Evolutionary conservation across 2,888 invertebrate species (phyloP).

Genomic region (Leucoma salicis): DNA sequence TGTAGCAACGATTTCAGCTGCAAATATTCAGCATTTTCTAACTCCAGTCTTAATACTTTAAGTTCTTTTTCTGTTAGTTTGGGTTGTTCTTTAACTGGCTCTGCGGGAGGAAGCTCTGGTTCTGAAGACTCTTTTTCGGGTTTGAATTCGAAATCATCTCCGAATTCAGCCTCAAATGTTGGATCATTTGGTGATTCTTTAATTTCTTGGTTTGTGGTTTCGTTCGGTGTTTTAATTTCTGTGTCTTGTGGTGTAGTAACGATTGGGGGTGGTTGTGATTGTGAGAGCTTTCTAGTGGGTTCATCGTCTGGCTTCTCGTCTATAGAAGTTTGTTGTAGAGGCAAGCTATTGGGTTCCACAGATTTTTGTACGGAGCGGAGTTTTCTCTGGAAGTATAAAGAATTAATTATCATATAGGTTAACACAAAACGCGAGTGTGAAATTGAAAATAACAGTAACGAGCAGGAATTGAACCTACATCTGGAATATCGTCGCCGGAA

Average conservation of each 20-base stretch:
- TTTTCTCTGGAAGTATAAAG: constrained; percentile 80
- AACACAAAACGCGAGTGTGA: too few species aligned
- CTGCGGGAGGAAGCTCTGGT: constrained; percentile 42
- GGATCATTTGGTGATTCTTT: constrained; percentile 50
- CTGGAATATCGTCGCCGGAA: too few species aligned
- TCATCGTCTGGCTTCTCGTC: constrained; percentile 68
- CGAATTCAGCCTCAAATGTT: constrained; percentile 61
- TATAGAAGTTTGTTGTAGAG: constrained; percentile 56
- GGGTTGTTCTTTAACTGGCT: constrained; percentile 61
- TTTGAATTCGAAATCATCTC: constrained; percentile 59
- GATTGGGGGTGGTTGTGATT: constrained; percentile 21
- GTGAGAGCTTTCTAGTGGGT: constrained; percentile 36
- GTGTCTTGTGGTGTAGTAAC: constrained; percentile 33
- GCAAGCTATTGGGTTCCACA: constrained; percentile 67
- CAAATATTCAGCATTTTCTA: constrained; percentile 85
- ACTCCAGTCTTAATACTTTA: constrained; percentile 81
- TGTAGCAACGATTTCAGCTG: constrained; percentile 86
- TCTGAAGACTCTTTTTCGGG: constrained; percentile 43
- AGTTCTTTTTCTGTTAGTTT: constrained; percentile 82
- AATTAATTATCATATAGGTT: too few species aligned
- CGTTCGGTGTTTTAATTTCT: constrained; percentile 40
- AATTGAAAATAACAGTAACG: too few species aligned
- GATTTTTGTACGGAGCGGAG: constrained; percentile 84
- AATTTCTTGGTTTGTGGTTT: constrained; percentile 30
- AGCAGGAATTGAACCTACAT: too few species aligned